Conservation (phyloP, 2,797 vertebrate species). For the Pampus argenteus region DNA sequence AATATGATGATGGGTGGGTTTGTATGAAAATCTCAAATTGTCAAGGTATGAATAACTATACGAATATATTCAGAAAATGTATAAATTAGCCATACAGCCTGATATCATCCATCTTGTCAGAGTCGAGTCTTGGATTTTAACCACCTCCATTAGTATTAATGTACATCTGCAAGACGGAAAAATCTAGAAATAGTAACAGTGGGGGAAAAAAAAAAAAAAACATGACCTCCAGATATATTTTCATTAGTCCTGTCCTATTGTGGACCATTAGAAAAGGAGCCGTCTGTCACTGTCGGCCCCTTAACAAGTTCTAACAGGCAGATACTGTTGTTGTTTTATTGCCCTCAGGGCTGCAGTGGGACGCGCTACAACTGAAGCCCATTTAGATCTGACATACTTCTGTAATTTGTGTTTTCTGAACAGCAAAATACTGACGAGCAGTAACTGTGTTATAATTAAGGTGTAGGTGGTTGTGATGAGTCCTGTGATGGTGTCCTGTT, state of each 20-base stretch:
- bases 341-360: slow-evolving; percentile 26
- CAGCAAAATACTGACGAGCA: neutral
- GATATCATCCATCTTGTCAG: neutral
- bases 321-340: slow-evolving; percentile 28
- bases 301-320: slow-evolving; percentile 47
- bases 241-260: slow-evolving; percentile 49
- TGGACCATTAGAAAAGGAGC: slow-evolving; percentile 34
- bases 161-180: slow-evolving; percentile 31
- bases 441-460: slow-evolving; percentile 6
- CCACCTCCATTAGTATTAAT: slow-evolving; percentile 36
- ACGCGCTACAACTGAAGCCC: neutral
- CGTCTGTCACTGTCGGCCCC: slow-evolving; percentile 41
- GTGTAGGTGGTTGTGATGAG: neutral
- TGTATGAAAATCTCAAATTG: neutral
- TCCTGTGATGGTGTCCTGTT: too few species aligned
- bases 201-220: slow-evolving; percentile 25
- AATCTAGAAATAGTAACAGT: slow-evolving; percentile 54
- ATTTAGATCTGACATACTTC: slow-evolving; percentile 16
- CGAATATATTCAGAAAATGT: neutral
- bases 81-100: slow-evolving; percentile 1
- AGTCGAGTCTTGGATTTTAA: slow-evolving; percentile 12
- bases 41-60: neutral
- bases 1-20: neutral
- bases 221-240: slow-evolving; percentile 51
- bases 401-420: slow-evolving; percentile 1